phyloP scores from a whole-genome alignment of 2,113 vertebrate genomes.

The Stegostoma tigrinum region DNA sequence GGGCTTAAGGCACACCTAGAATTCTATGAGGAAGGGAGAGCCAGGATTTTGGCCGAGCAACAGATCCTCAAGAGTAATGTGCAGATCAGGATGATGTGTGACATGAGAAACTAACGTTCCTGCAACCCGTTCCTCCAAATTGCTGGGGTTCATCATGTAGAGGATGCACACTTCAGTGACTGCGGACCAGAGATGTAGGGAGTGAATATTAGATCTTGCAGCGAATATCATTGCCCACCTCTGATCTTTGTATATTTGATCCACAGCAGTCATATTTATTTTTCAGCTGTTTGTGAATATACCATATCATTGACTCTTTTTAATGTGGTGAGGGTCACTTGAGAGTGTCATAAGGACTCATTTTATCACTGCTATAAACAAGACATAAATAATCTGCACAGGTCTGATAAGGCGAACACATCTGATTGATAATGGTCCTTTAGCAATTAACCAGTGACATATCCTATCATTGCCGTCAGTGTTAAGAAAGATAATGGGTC shows the following conservation, averaged over 20 bases:
- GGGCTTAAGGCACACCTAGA: neutral
- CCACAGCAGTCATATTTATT: neutral
- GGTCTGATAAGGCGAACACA: neutral
- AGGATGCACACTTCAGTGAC: neutral
- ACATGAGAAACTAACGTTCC: neutral
- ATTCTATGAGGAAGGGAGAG: neutral
- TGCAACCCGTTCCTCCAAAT: neutral
- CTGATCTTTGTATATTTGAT: neutral
- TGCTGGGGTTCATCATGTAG: neutral
- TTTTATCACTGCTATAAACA: neutral
- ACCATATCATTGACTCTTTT: neutral
- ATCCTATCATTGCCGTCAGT: neutral
- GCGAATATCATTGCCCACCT: neutral
- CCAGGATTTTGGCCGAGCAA: neutral
- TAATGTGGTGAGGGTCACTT: neutral
- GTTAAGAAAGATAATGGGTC: conserved; percentile 3
- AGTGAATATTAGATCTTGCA: neutral
- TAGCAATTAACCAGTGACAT: conserved; percentile 26
- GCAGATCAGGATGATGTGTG: neutral
- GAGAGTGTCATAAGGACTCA: neutral
- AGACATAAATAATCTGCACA: neutral
- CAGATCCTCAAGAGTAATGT: neutral
- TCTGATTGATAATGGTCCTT: conserved; percentile 11
- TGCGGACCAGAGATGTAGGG: neutral
- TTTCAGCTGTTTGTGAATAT: neutral